These are phyloP conservation scores for Rhopalosiphum nymphaeae DNA, from an alignment of 2,888 invertebrate genomes.

Conservation along the genomic window DNA sequence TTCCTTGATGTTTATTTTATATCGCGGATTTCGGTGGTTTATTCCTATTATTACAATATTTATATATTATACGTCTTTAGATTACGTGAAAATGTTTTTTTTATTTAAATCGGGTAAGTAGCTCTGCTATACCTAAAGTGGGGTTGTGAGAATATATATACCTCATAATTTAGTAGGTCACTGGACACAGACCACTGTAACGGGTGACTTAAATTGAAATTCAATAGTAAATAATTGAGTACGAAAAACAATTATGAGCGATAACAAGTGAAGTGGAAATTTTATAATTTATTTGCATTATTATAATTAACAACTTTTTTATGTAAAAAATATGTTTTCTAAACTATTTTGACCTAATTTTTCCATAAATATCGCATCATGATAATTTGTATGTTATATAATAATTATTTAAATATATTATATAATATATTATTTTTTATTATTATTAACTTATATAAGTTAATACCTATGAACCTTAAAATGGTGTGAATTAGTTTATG, in stretches of 20 bases:
- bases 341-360: not conserved
- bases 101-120: not conserved
- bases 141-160: not conserved
- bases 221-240: not conserved
- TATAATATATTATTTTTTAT: not conserved
- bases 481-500: not conserved
- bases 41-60: not conserved
- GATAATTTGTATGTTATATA: not conserved
- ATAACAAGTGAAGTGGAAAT: not conserved
- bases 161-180: not conserved
- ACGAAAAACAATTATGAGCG: not conserved
- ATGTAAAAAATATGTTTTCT: not conserved
- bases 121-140: not conserved
- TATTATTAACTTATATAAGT: not conserved
- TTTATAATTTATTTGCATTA: slow-evolving; percentile 1
- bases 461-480: not conserved
- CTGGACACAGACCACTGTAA: not conserved
- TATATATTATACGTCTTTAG: too few relatives aligned
- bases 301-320: not conserved
- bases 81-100: not conserved
- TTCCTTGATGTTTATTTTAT: not conserved
- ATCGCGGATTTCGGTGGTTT: not conserved
- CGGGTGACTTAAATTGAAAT: not conserved
- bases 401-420: not conserved
- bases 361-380: not conserved